Base-by-base conservation (phyloP, 2,888 invertebrate genomes). In the Lasioglossum figueresi region DNA sequence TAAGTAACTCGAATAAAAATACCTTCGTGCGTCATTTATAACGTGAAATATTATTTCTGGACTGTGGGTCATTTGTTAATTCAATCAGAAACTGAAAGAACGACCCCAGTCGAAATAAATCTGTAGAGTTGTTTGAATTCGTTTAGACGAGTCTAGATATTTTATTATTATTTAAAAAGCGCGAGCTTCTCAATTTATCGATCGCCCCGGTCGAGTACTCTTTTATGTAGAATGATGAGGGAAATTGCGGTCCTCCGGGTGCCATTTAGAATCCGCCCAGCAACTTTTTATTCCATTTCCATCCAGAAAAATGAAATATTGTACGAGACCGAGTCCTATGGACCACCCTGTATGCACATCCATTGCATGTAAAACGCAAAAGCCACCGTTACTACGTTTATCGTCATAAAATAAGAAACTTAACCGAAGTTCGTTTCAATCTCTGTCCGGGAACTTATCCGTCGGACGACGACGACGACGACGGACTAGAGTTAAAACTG, bases 321-420 rank as follows among this genome's bases (percentile, higher is more conserved):
- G 27, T 14, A 12, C 4, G 12, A 14, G 14, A 27, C 27, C 59
- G 14, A 59, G 59, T 59, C 4, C n/a, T 14, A 4, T 27, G 59
- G 27, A 78, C 72, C 31, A 71, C 37, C 71, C 59, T 52, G n/a
- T 52, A 52, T 14, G 14, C 4, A 5, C 59, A 59, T 59, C 59
- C 1, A 27, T 14, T 5, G 59, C 59, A 59, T 59, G 59, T 10
- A 59, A 59, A 59, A 59, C 59, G 59, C 52, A 23, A 52, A 52
- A 52, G 52, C n/a, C 52, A 23, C 23, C 52, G 52, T 10, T 52
- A n/a, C 10, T 10, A 52, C 10, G 27, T 59, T 59, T 27, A 59
- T 59, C 59, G 27, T 59, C 14, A 27, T 59, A 59, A 59, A 59
- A 59, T 59, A 59, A 59, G 59, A 59, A 59, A 59, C 59, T 59